Percentiles rank a stretch among this genome's conserved stretches.
Evolutionary conservation across 2,888 invertebrate species (phyloP).

Genomic region (Phragmatobia fuliginosa): DNA sequence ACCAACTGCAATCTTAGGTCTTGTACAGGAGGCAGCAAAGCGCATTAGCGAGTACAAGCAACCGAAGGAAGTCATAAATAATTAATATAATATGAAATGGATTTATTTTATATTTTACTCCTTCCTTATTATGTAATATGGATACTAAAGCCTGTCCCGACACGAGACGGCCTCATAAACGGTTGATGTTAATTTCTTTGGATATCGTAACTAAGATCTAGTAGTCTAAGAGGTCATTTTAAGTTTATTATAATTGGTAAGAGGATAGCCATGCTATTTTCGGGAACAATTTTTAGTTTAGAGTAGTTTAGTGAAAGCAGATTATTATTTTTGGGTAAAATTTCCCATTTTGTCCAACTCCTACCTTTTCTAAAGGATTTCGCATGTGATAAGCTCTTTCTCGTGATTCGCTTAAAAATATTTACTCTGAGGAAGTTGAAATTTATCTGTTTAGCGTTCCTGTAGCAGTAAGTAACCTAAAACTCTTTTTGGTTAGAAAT

Average conservation of each 20-base stretch:
- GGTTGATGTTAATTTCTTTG: conserved; percentile 2
- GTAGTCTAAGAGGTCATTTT: not conserved
- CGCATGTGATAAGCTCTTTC: not conserved
- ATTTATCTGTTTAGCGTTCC: too few relatives aligned
- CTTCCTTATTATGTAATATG: conserved; percentile 26
- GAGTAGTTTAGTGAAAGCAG: not conserved
- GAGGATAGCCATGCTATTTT: not conserved
- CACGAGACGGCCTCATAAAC: conserved; percentile 2
- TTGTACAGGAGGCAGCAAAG: conserved; percentile 3
- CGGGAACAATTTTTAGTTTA: not conserved
- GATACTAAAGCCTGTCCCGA: conserved; percentile 19
- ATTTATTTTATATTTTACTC: conserved; percentile 22
- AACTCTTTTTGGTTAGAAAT: too few relatives aligned
- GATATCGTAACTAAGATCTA: not conserved
- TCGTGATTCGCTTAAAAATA: too few relatives aligned
- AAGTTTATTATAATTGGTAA: not conserved
- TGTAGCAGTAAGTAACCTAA: too few relatives aligned
- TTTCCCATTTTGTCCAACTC: not conserved
- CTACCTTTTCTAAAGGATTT: too few relatives aligned
- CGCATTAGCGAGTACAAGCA: conserved; percentile 3
- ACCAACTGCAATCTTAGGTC: not conserved
- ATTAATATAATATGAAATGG: conserved; percentile 24
- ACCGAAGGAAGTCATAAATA: conserved; percentile 27
- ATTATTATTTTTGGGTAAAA: not conserved
- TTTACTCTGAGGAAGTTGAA: too few relatives aligned